Evolutionary conservation across 2,113 vertebrate genomes (phyloP), one percentile per base, ranked within the genome.

Genomic region (Mesitornis unicolor): DNA sequence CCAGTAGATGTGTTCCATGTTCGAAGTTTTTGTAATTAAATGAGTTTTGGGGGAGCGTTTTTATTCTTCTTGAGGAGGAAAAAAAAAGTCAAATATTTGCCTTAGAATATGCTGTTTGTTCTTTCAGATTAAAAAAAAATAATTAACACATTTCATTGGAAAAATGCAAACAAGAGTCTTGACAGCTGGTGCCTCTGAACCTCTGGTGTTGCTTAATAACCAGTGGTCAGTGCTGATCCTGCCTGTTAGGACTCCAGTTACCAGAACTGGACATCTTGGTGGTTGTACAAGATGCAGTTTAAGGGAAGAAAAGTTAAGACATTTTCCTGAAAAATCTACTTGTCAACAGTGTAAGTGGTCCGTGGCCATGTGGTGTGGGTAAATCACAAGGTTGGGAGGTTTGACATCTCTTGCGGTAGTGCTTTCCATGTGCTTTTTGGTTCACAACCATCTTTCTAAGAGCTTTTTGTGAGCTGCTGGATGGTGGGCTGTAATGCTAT

Each of bases 1-100:
- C 20, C 33, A 36, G 1, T 21, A 22, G 4, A 0, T 11, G 1
- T 25, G 15, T 57, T 79, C 26, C 4, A 4, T 38, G 6, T 54
- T 45, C 33, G 28, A 51, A 65, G 5, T 3, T 84, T 75, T 71
- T 60, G 6, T 38, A 86, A 11, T 33, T 65, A 16, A 75, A 15
- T 51, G 67, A n/a, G 3, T 76, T n/a, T 61, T 53, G 19, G 4
- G 24, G 13, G 7, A 87, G 7, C 0, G 56, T 68, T 80, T 29
- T 84, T 29, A 38, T 3, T 3, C 11, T 53, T 21, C 15, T 65
- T 80, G 4, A 3, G 29, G 24, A 22, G 5, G 2, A n/a, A 42
- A 54, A 54, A 38, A 3, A 7, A 20, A n/a, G 25, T 36, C 21
- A 33, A 7, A 9, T 10, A 4, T 24, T 86, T 86, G 12, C 9